A percentile compares a stretch with the other conserved stretches of the same genome.
phyloP scores from a whole-genome alignment of 2,888 invertebrate species.

The Lymantria monacha region DNA sequence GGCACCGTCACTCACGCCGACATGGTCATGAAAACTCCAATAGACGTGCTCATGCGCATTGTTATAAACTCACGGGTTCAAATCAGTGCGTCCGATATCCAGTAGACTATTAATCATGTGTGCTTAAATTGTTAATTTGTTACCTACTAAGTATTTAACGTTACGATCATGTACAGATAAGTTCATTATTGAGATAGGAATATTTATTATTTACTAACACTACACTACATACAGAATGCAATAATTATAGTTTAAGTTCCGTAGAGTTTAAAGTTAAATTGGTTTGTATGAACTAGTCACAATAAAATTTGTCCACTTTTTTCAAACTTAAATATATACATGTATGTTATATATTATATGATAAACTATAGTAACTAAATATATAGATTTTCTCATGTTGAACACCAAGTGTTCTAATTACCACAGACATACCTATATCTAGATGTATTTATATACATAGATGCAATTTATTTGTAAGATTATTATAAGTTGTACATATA shows the following conservation, averaged over 20 bases:
- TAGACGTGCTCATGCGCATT: constrained; percentile 27
- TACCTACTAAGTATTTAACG: constrained; percentile 22
- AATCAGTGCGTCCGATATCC: constrained; percentile 26
- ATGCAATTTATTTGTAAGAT: constrained; percentile 19
- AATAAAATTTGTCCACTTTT: constrained; percentile 22
- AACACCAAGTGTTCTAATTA: constrained; percentile 23
- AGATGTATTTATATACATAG: constrained; percentile 8
- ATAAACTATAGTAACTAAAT: background rate
- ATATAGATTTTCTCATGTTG: constrained; percentile 11
- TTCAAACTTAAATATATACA: constrained; percentile 1
- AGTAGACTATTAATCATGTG: constrained; percentile 26
- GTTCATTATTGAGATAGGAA: constrained; percentile 4
- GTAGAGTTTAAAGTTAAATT: constrained; percentile 12
- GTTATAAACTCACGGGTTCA: constrained; percentile 22
- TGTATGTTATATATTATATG: background rate
- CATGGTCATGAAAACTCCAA: constrained; percentile 24
- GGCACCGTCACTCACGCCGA: constrained; percentile 38
- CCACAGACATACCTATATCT: constrained; percentile 23
- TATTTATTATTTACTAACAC: background rate
- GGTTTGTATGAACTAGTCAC: constrained; percentile 53
- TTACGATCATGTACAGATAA: constrained; percentile 25
- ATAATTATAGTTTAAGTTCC: background rate
- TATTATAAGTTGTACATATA: constrained; percentile 47
- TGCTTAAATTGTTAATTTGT: constrained; percentile 19
- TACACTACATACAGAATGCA: background rate